phyloP scores from a whole-genome alignment of 2,888 invertebrate species.

The Hyposoter dolosus region DNA sequence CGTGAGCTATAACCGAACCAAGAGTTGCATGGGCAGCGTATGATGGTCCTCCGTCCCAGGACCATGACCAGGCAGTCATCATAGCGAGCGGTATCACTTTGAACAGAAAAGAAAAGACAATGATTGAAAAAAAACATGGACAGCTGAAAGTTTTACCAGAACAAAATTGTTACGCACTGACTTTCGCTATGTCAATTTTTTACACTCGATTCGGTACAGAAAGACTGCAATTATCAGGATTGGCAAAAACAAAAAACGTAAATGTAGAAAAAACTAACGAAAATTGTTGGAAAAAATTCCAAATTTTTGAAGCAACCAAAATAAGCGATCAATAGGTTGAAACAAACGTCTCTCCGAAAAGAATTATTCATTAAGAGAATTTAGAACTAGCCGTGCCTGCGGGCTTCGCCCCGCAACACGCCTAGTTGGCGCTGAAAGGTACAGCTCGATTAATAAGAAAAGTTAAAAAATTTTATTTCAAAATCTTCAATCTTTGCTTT shows the following conservation, averaged over 20 bases:
- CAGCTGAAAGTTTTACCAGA: neutral
- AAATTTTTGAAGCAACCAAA: neutral
- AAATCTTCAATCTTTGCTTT: too few relatives aligned
- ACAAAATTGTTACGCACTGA: neutral
- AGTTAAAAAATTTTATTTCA: too few relatives aligned
- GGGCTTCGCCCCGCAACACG: too few relatives aligned
- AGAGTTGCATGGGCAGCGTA: conserved; percentile 85
- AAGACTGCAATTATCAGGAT: neutral
- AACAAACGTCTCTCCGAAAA: neutral
- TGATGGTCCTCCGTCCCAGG: conserved; percentile 84
- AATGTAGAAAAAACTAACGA: neutral
- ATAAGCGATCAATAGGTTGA: neutral
- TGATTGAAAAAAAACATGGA: neutral
- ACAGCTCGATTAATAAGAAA: too few relatives aligned
- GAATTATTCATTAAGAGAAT: too few relatives aligned
- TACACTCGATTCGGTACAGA: neutral
- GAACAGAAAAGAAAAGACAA: neutral
- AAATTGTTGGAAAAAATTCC: neutral
- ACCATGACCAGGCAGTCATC: conserved; percentile 85
- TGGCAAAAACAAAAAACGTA: neutral
- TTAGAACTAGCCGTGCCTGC: too few relatives aligned
- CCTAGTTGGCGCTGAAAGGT: too few relatives aligned
- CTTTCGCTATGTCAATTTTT: neutral
- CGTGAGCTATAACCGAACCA: conserved; percentile 85
- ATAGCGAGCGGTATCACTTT: conserved; percentile 86